Evolutionary conservation across 2,888 invertebrate species (phyloP).

Genomic region (Megamerina dolium): DNA sequence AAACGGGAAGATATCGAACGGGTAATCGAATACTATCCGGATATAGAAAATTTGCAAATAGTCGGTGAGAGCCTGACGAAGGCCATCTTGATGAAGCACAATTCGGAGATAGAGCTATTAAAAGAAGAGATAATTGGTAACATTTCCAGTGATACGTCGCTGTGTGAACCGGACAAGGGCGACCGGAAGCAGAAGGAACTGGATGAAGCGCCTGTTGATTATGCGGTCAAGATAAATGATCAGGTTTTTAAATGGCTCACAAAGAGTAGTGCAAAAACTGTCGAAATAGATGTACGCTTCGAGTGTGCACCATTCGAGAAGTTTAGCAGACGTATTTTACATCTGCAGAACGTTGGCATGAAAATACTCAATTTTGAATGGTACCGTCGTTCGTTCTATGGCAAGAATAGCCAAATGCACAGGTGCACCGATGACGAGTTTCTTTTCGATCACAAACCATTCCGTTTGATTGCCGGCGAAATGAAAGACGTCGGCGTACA

Average conservation of each 20-base stretch:
- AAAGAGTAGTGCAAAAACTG: conserved; percentile 5
- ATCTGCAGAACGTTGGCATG: conserved; percentile 32
- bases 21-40: conserved; percentile 32
- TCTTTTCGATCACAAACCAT: conserved; percentile 20
- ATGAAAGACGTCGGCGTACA: conserved; percentile 18
- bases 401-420: conserved; percentile 23
- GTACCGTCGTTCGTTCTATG: conserved; percentile 26
- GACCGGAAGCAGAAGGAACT: background rate
- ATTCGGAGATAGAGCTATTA: conserved; percentile 18
- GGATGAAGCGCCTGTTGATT: conserved; percentile 6
- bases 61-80: conserved; percentile 23
- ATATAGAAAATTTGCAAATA: conserved; percentile 29
- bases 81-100: background rate
- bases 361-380: conserved; percentile 28
- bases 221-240: conserved; percentile 33
- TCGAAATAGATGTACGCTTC: conserved; percentile 22
- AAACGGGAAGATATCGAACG: conserved; percentile 25
- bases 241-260: conserved; percentile 9
- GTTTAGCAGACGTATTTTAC: conserved; percentile 23
- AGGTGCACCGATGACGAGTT: conserved; percentile 22
- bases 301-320: conserved; percentile 30
- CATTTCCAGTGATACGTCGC: conserved; percentile 24
- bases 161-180: background rate
- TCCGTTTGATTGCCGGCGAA: conserved; percentile 30
- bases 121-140: conserved; percentile 8